Percentiles rank a stretch among this genome's conserved stretches.
These are phyloP conservation scores for Mionectes olivaceus DNA, from an alignment of 2,797 vertebrate species.

Conservation along the genomic window DNA sequence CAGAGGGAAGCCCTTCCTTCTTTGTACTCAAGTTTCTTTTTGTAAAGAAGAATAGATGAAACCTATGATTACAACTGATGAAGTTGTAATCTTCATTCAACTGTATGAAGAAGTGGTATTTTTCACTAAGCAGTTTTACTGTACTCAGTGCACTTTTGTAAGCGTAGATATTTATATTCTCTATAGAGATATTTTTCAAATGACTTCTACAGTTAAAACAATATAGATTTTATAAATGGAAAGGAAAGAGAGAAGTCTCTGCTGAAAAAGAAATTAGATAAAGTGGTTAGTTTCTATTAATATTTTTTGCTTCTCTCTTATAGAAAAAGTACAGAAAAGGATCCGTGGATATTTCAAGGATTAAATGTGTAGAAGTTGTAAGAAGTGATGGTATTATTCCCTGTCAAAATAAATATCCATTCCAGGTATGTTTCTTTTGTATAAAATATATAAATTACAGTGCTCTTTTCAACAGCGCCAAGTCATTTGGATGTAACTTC, in stretches of 20 bases:
- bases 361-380: slow-evolving; percentile 93
- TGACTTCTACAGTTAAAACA: background rate
- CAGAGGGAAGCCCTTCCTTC: background rate
- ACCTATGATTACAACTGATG: background rate
- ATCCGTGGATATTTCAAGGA: slow-evolving; percentile 87
- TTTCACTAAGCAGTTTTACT: background rate
- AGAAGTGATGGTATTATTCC: slow-evolving; percentile 87
- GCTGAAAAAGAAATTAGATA: background rate
- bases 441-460: background rate
- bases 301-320: background rate
- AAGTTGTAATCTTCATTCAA: no score
- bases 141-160: background rate
- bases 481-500: background rate
- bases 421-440: slow-evolving; percentile 84
- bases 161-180: background rate
- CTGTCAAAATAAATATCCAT: slow-evolving; percentile 95
- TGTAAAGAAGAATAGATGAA: background rate
- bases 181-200: background rate
- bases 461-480: background rate
- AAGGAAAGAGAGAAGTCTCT: background rate
- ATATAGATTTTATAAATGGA: background rate
- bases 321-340: slow-evolving; percentile 91
- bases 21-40: background rate
- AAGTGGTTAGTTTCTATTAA: background rate
- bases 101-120: background rate